Evolutionary conservation across 2,888 invertebrate genomes (phyloP).

Genomic region (Abscondita cerata): DNA sequence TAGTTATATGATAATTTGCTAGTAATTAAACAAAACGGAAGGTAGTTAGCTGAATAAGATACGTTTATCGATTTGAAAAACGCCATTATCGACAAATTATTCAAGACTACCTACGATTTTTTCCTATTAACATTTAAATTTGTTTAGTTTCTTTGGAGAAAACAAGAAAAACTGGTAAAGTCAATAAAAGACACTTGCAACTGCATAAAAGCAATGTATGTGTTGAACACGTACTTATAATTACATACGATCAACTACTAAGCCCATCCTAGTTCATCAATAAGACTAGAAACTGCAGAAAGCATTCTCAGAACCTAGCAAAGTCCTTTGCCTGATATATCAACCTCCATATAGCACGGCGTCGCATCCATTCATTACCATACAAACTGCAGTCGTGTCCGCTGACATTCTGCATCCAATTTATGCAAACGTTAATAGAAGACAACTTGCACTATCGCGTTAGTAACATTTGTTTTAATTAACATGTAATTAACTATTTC

Average conservation of each 20-base stretch:
- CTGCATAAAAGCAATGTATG: not conserved
- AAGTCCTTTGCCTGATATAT: conserved; percentile 37
- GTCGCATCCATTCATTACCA: conserved; percentile 49
- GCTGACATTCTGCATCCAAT: conserved; percentile 40
- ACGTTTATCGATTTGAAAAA: no score
- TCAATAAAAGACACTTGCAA: no score
- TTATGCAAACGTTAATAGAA: conserved; percentile 46
- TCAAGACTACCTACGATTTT: no score
- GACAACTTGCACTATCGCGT: conserved; percentile 39
- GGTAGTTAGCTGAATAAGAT: no score
- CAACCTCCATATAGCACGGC: conserved; percentile 46
- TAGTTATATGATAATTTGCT: no score
- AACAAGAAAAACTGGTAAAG: no score
- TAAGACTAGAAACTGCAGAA: conserved; percentile 10
- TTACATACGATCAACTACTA: conserved; percentile 12
- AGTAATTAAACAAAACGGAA: no score
- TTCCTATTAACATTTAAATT: no score
- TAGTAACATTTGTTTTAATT: conserved; percentile 47
- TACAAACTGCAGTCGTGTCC: conserved; percentile 51
- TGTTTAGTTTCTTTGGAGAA: no score
- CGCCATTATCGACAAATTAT: no score
- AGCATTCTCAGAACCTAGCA: conserved; percentile 24
- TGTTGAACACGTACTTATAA: conserved; percentile 19
- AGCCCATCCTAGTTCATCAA: conserved; percentile 27
- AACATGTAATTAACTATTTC: conserved; percentile 54